Conservation (phyloP, 2,888 invertebrate species). For the Synanthedon tipuliformis region DNA sequence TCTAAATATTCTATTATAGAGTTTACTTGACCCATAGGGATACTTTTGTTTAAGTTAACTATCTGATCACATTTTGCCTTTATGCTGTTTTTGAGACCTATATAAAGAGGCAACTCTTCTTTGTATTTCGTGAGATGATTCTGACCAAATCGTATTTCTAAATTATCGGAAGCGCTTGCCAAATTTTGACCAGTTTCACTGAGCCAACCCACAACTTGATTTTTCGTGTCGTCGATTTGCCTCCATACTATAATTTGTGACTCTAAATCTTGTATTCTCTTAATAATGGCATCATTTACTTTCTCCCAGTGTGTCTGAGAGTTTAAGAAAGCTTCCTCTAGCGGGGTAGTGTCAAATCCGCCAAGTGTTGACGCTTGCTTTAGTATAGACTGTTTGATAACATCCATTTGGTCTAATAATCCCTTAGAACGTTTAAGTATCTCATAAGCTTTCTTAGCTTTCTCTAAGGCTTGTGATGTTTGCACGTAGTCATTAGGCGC, state of each 20-base stretch:
- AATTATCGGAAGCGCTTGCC: slow-evolving; percentile 79
- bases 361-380: slow-evolving; percentile 78
- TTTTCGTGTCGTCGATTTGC: slow-evolving; percentile 88
- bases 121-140: slow-evolving; percentile 84
- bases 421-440: slow-evolving; percentile 80
- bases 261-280: slow-evolving; percentile 83
- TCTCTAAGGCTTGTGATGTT: slow-evolving; percentile 77
- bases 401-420: slow-evolving; percentile 81
- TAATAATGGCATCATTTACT: slow-evolving; percentile 77
- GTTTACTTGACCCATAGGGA: slow-evolving; percentile 76
- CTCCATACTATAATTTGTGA: slow-evolving; percentile 93
- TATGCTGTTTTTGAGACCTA: slow-evolving; percentile 81
- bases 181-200: slow-evolving; percentile 83
- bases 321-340: slow-evolving; percentile 71
- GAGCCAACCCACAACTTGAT: slow-evolving; percentile 86
- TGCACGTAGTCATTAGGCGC: slow-evolving; percentile 80
- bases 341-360: slow-evolving; percentile 72
- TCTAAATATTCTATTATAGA: slow-evolving; percentile 76
- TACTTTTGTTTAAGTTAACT: slow-evolving; percentile 77
- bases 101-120: slow-evolving; percentile 84
- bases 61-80: slow-evolving; percentile 84
- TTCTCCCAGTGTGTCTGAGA: slow-evolving; percentile 78
- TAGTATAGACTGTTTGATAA: slow-evolving; percentile 77
- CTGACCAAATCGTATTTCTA: slow-evolving; percentile 85
- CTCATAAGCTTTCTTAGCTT: slow-evolving; percentile 81